Base-by-base conservation (phyloP, 2,113 vertebrate species). In the Sciurus niger region DNA sequence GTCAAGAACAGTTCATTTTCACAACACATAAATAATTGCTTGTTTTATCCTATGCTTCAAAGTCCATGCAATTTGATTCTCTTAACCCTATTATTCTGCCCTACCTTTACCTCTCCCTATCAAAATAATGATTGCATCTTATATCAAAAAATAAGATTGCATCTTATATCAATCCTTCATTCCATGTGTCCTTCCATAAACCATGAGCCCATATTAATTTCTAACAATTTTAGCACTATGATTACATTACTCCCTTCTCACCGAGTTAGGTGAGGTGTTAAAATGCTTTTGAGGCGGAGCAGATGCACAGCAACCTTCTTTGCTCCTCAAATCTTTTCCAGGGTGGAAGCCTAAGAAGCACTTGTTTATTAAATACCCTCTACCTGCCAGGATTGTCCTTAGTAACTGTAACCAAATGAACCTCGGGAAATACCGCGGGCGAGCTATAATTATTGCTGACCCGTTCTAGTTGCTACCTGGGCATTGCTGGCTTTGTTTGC, bases 391-490 rank as follows among this genome's bases (percentile, higher is more conserved):
- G 63, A n/a, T 10, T 46, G 25, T 43, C 20, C 3, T 72, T 60
- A 58, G 72, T 67, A 6, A 58, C n/a, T 46, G 10, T 82, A 25
- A 84, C 48, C 74, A 28, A 48, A 73, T 8, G 30, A 74, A 68
- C 32, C 32, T 40, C 37, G 12, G 43, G 84, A 67, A 51, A 51
- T 16, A 48, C 85, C 63, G 4, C 34, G 9, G 53, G 60, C 51
- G 25, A 46, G n/a, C 28, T 67, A 2, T 12, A n/a, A 91, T 93
- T 48, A 65, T 32, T 46, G 6, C 73, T 16, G 13, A 10, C 53
- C 37, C 34, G 46, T 90, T 89, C 37, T 43, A 32, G 72, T 68
- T 68, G 89, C 43, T 95, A 95, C 91, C 92, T 92, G 92, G 87
- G 84, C 46, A 17, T 6, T 3, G 16, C 30, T 63, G 90, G 37